Evolutionary conservation across 2,113 vertebrate genomes (phyloP).

Genomic region (Toxostoma redivivum): DNA sequence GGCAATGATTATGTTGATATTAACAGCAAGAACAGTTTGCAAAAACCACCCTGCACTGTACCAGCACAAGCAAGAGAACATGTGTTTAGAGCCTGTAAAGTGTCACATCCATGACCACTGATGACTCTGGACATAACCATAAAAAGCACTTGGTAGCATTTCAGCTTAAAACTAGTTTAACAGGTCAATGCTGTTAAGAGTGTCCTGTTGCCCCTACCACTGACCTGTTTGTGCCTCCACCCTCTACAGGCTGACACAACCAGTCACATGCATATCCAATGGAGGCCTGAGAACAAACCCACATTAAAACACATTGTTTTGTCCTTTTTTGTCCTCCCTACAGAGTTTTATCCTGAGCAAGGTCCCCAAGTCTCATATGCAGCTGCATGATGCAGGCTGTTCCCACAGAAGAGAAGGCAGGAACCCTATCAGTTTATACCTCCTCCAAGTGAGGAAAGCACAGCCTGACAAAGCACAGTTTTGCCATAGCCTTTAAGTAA

Average conservation of each 20-base stretch:
- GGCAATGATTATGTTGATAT: not conserved
- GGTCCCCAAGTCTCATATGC: too few species aligned
- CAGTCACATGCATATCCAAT: rapidly evolving
- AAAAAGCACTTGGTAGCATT: not conserved
- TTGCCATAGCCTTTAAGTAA: not conserved
- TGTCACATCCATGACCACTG: not conserved
- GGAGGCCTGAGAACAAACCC: not conserved
- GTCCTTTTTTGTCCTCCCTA: not conserved
- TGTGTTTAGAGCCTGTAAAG: not conserved
- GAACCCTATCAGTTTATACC: not conserved
- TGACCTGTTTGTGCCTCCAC: not conserved
- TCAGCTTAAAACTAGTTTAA: not conserved
- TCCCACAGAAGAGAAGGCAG: not conserved
- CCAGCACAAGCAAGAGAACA: not conserved
- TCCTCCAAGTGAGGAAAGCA: not conserved
- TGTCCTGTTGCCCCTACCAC: not conserved
- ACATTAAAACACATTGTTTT: not conserved
- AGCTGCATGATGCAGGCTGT: not conserved
- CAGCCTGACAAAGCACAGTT: not conserved
- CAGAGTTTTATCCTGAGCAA: not conserved
- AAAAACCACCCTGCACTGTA: not conserved
- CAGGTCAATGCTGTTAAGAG: not conserved
- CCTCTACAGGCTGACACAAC: not conserved
- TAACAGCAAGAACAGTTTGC: not conserved
- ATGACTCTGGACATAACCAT: not conserved